These are phyloP conservation scores for Syngnathus acus DNA, from an alignment of 2,797 vertebrate genomes.

Conservation along the genomic window DNA sequence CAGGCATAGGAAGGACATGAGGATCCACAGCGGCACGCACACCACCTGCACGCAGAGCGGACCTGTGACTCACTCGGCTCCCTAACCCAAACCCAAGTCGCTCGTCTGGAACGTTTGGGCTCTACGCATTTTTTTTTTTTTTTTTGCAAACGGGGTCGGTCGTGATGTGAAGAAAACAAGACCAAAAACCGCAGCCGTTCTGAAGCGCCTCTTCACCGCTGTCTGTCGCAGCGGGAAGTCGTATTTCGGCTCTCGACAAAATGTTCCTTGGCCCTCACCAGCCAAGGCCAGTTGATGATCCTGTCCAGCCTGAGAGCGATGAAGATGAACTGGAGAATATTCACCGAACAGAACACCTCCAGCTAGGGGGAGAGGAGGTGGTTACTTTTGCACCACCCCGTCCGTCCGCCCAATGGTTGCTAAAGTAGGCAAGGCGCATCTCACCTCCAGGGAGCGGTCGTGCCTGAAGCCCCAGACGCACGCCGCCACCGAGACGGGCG, in stretches of 20 bases:
- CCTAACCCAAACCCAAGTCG: background rate
- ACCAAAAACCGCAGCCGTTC: no score
- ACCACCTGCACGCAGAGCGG: slow-evolving; percentile 75
- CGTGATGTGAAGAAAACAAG: no score
- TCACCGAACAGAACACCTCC: slow-evolving; percentile 97
- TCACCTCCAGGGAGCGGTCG: slow-evolving; percentile 92
- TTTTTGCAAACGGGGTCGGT: no score
- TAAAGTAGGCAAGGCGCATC: background rate
- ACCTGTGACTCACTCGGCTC: slow-evolving; percentile 1
- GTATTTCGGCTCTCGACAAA: no score
- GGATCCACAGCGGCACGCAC: slow-evolving; percentile 94
- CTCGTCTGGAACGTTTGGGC: background rate
- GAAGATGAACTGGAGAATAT: slow-evolving; percentile 99
- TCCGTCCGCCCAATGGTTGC: no score
- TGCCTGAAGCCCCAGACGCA: slow-evolving; percentile 98
- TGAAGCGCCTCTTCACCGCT: no score
- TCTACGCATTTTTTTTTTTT: no score
- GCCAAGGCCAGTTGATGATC: slow-evolving; percentile 97
- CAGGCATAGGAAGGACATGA: slow-evolving; percentile 96
- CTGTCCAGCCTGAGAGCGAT: slow-evolving; percentile 90
- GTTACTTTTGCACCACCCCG: background rate
- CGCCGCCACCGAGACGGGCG: slow-evolving; percentile 91
- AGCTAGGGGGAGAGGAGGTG: slow-evolving; percentile 64
- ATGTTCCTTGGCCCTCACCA: slow-evolving; percentile 69
- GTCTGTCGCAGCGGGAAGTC: no score